These are phyloP conservation scores for Nowickia ferox DNA, from an alignment of 2,888 invertebrate genomes.

Conservation along the genomic window DNA sequence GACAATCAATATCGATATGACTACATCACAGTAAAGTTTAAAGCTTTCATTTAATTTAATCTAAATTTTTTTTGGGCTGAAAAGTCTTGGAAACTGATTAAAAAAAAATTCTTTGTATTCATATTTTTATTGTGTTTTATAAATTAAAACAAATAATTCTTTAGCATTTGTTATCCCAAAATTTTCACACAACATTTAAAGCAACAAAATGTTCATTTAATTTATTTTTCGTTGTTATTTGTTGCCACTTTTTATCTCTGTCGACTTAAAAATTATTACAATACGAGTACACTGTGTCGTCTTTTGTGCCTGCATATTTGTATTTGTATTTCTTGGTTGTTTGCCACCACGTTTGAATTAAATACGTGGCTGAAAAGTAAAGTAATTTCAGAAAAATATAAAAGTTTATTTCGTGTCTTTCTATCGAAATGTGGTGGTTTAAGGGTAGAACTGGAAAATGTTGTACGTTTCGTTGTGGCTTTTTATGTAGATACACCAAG, in stretches of 20 bases:
- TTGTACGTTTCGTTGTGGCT: not conserved
- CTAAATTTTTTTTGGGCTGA: no score
- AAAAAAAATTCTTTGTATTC: not conserved
- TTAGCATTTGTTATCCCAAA: conserved; percentile 3
- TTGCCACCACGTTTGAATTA: conserved; percentile 21
- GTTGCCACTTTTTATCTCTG: conserved; percentile 40
- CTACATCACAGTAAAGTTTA: no score
- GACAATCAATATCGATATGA: no score
- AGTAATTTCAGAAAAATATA: conserved; percentile 1
- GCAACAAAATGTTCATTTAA: conserved; percentile 42
- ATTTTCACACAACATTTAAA: conserved; percentile 2
- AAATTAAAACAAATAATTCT: not conserved
- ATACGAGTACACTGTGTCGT: not conserved
- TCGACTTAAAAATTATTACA: conserved; percentile 37
- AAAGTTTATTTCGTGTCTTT: conserved; percentile 12
- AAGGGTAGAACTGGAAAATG: conserved; percentile 19
- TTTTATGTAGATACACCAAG: conserved; percentile 8
- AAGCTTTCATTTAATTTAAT: no score
- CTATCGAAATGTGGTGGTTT: conserved; percentile 5
- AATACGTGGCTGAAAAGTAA: conserved; percentile 49
- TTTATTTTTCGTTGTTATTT: conserved; percentile 36
- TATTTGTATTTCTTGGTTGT: conserved; percentile 2
- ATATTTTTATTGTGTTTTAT: not conserved
- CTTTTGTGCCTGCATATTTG: not conserved
- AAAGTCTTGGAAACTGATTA: not conserved